A percentile compares a stretch with the other conserved stretches of the same genome.
Evolutionary conservation across 1,140 invertebrate genomes (phyloP).

Genomic region (Cydia amplana): DNA sequence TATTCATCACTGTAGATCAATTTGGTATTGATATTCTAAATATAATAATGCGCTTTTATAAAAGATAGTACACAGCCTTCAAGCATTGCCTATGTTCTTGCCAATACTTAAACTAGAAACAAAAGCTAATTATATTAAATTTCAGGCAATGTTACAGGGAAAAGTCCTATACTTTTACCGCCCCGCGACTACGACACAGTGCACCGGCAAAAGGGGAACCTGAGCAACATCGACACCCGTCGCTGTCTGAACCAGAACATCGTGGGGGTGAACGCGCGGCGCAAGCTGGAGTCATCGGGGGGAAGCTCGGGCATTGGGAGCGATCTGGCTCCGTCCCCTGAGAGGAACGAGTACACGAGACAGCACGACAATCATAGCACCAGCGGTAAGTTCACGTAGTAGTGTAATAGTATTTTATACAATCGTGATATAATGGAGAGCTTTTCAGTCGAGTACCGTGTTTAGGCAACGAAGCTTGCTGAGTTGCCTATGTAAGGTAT

Average conservation of each 20-base stretch:
- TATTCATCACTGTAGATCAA: background rate
- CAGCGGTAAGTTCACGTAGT: slow-evolving; percentile 56
- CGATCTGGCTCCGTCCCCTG: slow-evolving; percentile 90
- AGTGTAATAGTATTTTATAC: no score
- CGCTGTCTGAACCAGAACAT: slow-evolving; percentile 87
- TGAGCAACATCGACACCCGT: slow-evolving; percentile 88
- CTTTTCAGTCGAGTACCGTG: no score
- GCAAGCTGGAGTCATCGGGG: slow-evolving; percentile 80
- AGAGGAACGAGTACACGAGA: slow-evolving; percentile 73
- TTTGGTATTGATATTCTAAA: background rate
- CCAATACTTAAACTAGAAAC: background rate
- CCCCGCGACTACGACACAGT: slow-evolving; percentile 96
- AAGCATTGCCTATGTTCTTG: background rate
- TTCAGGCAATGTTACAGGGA: slow-evolving; percentile 72
- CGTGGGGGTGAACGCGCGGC: slow-evolving; percentile 83
- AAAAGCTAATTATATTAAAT: slow-evolving; percentile 1
- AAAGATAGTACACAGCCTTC: background rate
- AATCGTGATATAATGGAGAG: no score
- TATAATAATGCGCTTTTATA: background rate
- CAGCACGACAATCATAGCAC: slow-evolving; percentile 74
- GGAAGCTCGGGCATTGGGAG: slow-evolving; percentile 91
- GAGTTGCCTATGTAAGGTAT: no score
- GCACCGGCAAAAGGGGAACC: slow-evolving; percentile 90
- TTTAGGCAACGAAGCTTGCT: no score
- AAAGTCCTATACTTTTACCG: slow-evolving; percentile 90